These are phyloP conservation scores for Orthonychiurus folsomi DNA, from an alignment of 2,888 invertebrate genomes.

Conservation along the genomic window DNA sequence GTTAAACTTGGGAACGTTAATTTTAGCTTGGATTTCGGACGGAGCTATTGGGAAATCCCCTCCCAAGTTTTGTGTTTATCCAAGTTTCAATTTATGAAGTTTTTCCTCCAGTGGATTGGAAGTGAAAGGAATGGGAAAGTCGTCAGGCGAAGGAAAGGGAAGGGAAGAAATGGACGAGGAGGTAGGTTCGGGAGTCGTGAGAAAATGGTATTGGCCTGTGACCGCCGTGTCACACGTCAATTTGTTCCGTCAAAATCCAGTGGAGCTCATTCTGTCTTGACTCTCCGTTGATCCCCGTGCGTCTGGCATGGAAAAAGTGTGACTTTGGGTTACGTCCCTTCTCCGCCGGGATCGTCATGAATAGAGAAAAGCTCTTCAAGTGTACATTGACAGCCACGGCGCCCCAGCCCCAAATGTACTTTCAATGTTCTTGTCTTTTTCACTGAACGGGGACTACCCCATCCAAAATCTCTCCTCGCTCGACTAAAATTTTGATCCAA, in stretches of 20 bases:
- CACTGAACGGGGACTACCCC: neutral
- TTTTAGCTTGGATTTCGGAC: neutral
- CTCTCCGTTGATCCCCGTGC: neutral
- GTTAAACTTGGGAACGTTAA: too few species aligned
- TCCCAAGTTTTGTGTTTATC: neutral
- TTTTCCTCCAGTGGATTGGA: too few species aligned
- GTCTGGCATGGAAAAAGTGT: neutral
- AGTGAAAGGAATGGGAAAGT: too few species aligned
- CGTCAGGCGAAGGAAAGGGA: too few species aligned
- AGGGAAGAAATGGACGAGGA: neutral
- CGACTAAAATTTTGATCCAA: neutral
- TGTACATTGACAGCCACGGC: neutral
- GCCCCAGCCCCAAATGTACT: neutral
- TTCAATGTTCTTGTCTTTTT: neutral
- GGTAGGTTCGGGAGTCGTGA: neutral
- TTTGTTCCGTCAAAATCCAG: neutral
- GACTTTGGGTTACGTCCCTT: neutral
- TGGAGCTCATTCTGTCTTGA: neutral
- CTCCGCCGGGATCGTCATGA: neutral
- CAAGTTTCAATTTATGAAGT: neutral
- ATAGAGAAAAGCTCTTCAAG: conserved; percentile 1
- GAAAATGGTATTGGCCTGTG: neutral
- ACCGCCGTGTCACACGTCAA: neutral
- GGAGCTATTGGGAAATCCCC: too few species aligned
- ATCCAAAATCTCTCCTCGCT: neutral